Evolutionary conservation across 1,140 invertebrate genomes (phyloP).

Genomic region (Nixonia krombeini): DNA sequence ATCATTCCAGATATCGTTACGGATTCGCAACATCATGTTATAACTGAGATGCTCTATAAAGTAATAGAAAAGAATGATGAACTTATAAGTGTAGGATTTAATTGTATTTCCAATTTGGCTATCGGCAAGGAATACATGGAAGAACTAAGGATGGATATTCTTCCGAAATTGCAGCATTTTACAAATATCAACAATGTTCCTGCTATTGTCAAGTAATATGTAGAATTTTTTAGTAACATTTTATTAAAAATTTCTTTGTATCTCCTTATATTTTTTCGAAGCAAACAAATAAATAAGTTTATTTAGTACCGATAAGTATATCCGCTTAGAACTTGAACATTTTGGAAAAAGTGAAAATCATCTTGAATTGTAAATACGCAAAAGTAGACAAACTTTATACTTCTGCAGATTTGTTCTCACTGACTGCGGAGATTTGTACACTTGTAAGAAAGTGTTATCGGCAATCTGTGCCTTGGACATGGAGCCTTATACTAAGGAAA

Average conservation of each 20-base stretch:
- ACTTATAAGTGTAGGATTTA: slow-evolving; percentile 57
- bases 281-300: too few relatives aligned
- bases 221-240: slow-evolving; percentile 5
- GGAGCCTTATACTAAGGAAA: slow-evolving; percentile 53
- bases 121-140: slow-evolving; percentile 60
- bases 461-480: slow-evolving; percentile 56
- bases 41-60: slow-evolving; percentile 59
- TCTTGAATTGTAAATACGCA: too few relatives aligned
- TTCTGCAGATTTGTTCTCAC: slow-evolving; percentile 57
- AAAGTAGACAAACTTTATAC: too few relatives aligned
- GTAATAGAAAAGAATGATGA: slow-evolving; percentile 55
- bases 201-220: slow-evolving; percentile 58
- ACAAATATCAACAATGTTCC: slow-evolving; percentile 52
- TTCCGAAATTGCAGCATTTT: slow-evolving; percentile 37
- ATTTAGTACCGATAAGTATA: too few relatives aligned
- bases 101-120: slow-evolving; percentile 60
- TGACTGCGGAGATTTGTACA: slow-evolving; percentile 39
- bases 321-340: too few relatives aligned
- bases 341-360: too few relatives aligned
- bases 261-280: too few relatives aligned
- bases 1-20: slow-evolving; percentile 63
- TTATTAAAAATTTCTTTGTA: slow-evolving; percentile 9
- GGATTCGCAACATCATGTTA: slow-evolving; percentile 59
- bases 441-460: slow-evolving; percentile 55
- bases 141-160: slow-evolving; percentile 53